Percentiles rank a stretch among this genome's conserved stretches.
These are phyloP conservation scores for Thomomys bottae DNA, from an alignment of 2,113 vertebrate species.

Conservation along the genomic window DNA sequence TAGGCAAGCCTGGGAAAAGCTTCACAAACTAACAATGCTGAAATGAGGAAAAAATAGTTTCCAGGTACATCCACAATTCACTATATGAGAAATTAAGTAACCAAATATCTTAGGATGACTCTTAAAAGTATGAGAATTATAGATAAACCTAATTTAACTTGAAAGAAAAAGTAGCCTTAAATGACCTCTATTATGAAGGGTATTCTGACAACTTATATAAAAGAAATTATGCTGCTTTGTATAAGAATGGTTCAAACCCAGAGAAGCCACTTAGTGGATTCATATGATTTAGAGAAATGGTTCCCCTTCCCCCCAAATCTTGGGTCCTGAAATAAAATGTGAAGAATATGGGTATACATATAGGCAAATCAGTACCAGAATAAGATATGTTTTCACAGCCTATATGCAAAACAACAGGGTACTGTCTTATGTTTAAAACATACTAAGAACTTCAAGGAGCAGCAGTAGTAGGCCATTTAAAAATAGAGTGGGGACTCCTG, in stretches of 20 bases:
- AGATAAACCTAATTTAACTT: background rate
- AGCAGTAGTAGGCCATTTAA: background rate
- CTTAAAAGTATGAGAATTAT: background rate
- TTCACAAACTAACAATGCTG: slow-evolving; percentile 16
- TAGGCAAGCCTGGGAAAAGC: background rate
- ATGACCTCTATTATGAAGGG: background rate
- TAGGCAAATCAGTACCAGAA: background rate
- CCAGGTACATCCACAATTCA: background rate
- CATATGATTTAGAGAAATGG: background rate
- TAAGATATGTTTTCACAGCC: background rate
- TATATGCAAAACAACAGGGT: background rate
- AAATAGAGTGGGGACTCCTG: background rate
- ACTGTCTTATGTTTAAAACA: background rate
- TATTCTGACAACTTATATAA: background rate
- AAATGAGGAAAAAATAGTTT: slow-evolving; percentile 15
- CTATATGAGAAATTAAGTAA: background rate
- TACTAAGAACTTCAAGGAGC: background rate
- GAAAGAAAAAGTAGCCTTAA: background rate
- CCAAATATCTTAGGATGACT: background rate
- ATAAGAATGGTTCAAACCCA: background rate
- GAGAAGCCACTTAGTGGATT: background rate
- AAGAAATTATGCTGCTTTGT: background rate
- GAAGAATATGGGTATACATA: background rate
- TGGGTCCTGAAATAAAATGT: background rate
- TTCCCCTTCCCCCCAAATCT: background rate